phyloP scores from a whole-genome alignment of 2,113 vertebrate species.

The Leptocoma aspasia region DNA sequence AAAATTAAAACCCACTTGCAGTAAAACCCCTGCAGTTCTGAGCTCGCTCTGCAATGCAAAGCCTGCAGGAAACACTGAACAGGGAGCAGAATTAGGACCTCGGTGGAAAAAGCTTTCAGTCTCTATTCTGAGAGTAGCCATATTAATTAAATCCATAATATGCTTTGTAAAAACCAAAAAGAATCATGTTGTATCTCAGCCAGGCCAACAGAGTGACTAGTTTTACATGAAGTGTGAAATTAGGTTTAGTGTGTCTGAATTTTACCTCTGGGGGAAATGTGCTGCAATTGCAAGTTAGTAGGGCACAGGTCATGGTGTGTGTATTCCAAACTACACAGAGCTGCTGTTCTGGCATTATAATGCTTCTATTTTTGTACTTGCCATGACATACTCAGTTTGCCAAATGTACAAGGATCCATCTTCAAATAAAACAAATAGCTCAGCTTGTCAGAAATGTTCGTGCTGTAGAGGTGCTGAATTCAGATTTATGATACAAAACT shows the following conservation, averaged over 20 bases:
- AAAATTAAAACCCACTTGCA: background rate
- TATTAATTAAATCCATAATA: constrained; percentile 1
- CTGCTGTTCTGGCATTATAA: background rate
- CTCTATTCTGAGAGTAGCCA: background rate
- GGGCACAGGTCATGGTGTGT: constrained; percentile 18
- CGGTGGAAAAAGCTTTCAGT: background rate
- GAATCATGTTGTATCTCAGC: background rate
- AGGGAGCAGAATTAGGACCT: background rate
- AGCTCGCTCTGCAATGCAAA: background rate
- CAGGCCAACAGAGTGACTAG: background rate
- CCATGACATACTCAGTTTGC: background rate
- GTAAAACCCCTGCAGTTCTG: background rate
- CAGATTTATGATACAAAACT: background rate
- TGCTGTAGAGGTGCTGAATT: background rate
- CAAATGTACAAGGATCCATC: background rate
- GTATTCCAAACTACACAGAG: background rate
- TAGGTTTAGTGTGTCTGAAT: constrained; percentile 7
- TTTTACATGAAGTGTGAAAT: constrained; percentile 41
- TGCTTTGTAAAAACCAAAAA: background rate
- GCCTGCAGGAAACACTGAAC: background rate
- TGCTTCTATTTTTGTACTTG: background rate
- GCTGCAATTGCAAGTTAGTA: constrained; percentile 16
- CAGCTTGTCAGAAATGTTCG: background rate
- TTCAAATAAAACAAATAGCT: background rate
- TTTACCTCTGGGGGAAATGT: constrained; percentile 32